Base-by-base conservation (phyloP, 2,888 invertebrate genomes). In the Theristus sp. region DNA sequence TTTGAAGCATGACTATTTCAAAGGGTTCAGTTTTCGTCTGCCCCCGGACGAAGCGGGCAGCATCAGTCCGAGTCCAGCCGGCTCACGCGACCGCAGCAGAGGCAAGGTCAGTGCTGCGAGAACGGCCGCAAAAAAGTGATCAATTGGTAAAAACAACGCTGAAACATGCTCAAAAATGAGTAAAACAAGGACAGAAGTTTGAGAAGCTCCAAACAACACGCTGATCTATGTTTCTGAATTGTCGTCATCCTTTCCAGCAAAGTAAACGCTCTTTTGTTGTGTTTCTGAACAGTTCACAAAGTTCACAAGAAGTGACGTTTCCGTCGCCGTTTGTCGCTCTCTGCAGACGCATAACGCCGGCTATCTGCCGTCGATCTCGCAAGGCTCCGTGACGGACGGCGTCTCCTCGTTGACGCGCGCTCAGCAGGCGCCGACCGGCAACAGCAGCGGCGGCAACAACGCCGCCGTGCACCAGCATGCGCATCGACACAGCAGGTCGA, bases 1-100 rank as follows among this genome's bases (percentile, higher is more conserved):
- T 55, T 78, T 90, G 60, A 82, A 84, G 65, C 94, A 96, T 75
- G 82, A 84, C 10, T 93, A 94, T 77, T 93, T 96, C 77, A 86
- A 87, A 70, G 86, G 87, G 74, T 88, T 87, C 71, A 82, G 83
- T 30, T 86, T 85, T 76, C 84, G 86, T 72, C 81, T 86, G 63
- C 86, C 87, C 2, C 57, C 57, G 20, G 57, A 57, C 13, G 62
- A 62, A 25, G 28, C 30, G 6, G 10, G 22, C 22, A 56, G 56
- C 30, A 26, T 26, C 26, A 26, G 26, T 26, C 53, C 53, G 10
- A 52, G 52, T 52, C 52, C 52, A 6, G 46, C 46, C 10, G 52
- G n/a, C 3, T 24, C n/a, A 6, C 6, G 52, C 3, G 52, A 52
- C 25, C 6, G 52, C 3, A 10, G 52, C 17, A 17, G 38, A 6